phyloP scores from a whole-genome alignment of 2,113 vertebrate species.

The Montifringilla adamsi region DNA sequence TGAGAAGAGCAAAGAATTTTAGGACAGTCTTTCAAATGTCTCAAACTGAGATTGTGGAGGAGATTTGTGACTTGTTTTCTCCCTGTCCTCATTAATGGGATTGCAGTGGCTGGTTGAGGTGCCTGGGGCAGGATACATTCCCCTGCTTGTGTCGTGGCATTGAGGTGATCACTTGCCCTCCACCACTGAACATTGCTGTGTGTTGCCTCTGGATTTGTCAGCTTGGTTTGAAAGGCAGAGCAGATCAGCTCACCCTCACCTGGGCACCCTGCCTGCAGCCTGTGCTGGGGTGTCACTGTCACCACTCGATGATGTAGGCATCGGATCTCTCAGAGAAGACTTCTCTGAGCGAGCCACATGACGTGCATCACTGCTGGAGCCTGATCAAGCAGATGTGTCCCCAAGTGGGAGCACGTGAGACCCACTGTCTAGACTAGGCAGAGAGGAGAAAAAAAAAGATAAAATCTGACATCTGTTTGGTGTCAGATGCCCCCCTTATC shows the following conservation, averaged over 20 bases:
- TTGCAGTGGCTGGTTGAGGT: background rate
- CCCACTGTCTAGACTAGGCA: slow-evolving; percentile 24
- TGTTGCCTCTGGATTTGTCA: background rate
- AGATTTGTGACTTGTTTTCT: background rate
- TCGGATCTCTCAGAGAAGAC: background rate
- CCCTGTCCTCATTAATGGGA: background rate
- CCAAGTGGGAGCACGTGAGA: background rate
- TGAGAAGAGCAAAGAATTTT: background rate
- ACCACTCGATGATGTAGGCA: accelerated
- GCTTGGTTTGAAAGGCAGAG: background rate
- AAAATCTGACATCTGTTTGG: slow-evolving; percentile 24
- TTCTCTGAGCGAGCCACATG: background rate
- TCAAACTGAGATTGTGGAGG: background rate
- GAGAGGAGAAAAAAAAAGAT: background rate
- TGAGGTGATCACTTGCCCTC: background rate
- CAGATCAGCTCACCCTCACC: background rate
- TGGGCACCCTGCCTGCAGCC: background rate
- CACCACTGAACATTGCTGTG: too few relatives aligned
- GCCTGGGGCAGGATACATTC: background rate
- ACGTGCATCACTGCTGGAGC: background rate
- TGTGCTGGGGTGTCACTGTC: background rate
- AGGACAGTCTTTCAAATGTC: background rate
- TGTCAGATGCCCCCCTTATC: background rate
- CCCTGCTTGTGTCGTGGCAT: accelerated
- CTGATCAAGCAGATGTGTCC: background rate